Evolutionary conservation across 2,113 vertebrate species (phyloP).

Genomic region (Plecotus auritus): DNA sequence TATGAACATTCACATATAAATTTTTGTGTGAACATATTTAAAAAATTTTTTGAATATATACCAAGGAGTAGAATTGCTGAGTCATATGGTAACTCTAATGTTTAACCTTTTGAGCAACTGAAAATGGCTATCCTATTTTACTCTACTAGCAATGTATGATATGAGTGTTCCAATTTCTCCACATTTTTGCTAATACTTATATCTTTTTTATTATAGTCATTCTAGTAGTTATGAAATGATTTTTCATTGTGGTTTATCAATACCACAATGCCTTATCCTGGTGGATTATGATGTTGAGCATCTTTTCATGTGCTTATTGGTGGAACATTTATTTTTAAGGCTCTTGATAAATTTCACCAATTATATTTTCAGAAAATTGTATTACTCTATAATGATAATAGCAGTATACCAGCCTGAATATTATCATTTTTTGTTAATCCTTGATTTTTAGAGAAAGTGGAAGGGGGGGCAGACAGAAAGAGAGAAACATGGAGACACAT

Average conservation of each 20-base stretch:
- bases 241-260: not conserved
- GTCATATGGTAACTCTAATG: not conserved
- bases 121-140: not conserved
- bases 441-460: too few relatives aligned
- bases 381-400: not conserved
- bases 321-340: not conserved
- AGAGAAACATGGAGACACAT: too few relatives aligned
- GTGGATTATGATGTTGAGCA: not conserved
- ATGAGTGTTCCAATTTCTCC: not conserved
- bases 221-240: not conserved
- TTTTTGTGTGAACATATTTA: not conserved
- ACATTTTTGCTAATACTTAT: not conserved
- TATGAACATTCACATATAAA: not conserved
- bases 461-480: too few relatives aligned
- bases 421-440: not conserved
- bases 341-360: not conserved
- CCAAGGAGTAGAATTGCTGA: not conserved
- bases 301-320: not conserved
- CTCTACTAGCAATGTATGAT: not conserved
- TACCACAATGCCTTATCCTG: not conserved
- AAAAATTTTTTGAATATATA: not conserved
- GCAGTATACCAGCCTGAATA: not conserved
- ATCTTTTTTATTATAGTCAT: not conserved
- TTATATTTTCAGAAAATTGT: not conserved
- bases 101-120: not conserved